Base-by-base conservation (phyloP, 92 coral and sea anemone genomes). In the Phenganax subtilis region DNA sequence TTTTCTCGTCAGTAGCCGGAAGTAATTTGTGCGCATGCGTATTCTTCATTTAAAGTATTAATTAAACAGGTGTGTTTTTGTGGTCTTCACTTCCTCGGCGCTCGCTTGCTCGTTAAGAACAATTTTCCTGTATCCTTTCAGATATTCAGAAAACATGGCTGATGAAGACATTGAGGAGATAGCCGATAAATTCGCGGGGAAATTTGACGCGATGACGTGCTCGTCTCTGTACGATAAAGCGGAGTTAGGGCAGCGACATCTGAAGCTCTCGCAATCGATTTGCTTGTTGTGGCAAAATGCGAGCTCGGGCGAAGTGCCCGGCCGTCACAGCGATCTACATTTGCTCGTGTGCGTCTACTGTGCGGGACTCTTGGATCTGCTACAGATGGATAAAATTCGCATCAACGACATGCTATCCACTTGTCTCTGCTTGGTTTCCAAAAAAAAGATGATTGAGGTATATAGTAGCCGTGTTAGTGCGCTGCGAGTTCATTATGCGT, bases 131-230 rank as follows among this genome's bases (percentile, higher is more conserved):
- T 20, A 20, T 29, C 16, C 69, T 12, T 54, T 31, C 55, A 6
- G 64, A n/a, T 60, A 9, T 76, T 14, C 12, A 51, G 30, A 79
- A 79, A 79, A 15, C 1, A 79, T 79, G 83, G 72, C 74, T 1
- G 83, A 79, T 28, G 83, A 79, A 62, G 83, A 79, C 27, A 79
- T 79, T n/a, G 83, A 79, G 53, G 83, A 79, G 75, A 79, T 79
- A 53, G 83, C 83, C 53, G 83, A 79, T 73, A 79, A 65, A 57
- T 79, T 79, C 75, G 83, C 83, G 25, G 83, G 83, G 16, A 79
- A 79, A 15, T 79, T 79, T 20, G 83, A 79, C 74, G 61, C 57
- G 8, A 79, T 79, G 55, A 79, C 83, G 1, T 79, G 83, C 63
- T 79, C 83, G 25, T 20, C 67, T 9, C 0, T 20, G 51, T 79